Conservation (phyloP, 2,888 invertebrate species). For the Mesorhabditis spiculigera region DNA sequence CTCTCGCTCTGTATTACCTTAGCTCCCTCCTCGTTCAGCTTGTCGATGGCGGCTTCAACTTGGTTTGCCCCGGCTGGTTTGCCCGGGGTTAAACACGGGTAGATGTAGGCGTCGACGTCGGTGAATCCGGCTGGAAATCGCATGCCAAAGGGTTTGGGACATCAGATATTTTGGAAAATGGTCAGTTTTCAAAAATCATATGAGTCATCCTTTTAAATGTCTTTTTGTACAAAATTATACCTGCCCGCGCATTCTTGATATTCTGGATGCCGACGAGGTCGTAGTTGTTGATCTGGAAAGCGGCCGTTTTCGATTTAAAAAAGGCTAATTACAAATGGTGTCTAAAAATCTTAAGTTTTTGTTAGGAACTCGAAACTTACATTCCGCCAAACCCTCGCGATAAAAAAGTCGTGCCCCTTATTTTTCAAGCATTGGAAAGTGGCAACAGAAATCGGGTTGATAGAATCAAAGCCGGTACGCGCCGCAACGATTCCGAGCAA, state of each 20-base stretch:
- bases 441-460: background rate
- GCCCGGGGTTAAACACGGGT: background rate
- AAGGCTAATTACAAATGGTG: no score
- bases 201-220: no score
- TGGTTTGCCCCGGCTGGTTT: background rate
- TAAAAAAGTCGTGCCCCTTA: background rate
- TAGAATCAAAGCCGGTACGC: background rate
- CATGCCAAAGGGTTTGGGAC: no score
- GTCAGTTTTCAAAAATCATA: no score
- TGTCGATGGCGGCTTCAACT: constrained; percentile 1
- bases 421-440: background rate
- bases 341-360: background rate
- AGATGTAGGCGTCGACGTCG: constrained; percentile 2
- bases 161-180: no score
- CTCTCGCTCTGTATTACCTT: background rate
- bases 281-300: background rate
- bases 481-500: constrained; percentile 7
- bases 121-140: background rate
- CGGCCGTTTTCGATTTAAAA: no score
- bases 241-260: background rate
- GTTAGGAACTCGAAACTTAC: background rate
- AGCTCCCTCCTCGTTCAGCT: constrained; percentile 15
- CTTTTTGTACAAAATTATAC: background rate
- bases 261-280: background rate
- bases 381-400: background rate